These are phyloP conservation scores for Gasterosteus nipponicus DNA, from an alignment of 2,113 vertebrate species.

Conservation along the genomic window DNA sequence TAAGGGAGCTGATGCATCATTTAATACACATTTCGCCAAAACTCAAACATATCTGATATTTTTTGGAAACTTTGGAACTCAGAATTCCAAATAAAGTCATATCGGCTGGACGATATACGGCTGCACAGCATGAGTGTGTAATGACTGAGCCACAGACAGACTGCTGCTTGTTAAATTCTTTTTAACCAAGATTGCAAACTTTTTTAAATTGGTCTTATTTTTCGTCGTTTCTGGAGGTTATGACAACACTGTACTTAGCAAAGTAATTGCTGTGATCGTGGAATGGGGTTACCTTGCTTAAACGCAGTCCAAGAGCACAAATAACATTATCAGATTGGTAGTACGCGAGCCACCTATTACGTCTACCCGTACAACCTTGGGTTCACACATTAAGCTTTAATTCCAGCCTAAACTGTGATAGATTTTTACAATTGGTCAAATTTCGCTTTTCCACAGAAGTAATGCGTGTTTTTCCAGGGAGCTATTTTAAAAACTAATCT, in stretches of 20 bases:
- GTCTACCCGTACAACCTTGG: neutral
- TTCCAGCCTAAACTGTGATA: neutral
- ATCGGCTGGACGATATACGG: neutral
- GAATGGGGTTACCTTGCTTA: neutral
- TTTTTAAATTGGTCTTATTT: neutral
- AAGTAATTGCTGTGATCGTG: neutral
- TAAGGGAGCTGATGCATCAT: neutral
- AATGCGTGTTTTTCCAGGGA: neutral
- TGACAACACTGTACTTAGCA: neutral
- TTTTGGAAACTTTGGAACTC: constrained; percentile 13
- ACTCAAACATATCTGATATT: neutral
- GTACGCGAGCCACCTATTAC: neutral
- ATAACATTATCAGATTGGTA: neutral
- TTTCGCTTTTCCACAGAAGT: neutral
- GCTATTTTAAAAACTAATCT: neutral
- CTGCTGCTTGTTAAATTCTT: constrained; percentile 16
- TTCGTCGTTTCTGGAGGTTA: neutral
- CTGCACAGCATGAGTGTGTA: constrained; percentile 14
- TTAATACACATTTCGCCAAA: constrained; percentile 7
- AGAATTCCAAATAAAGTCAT: neutral
- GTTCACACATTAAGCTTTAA: neutral
- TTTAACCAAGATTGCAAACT: neutral
- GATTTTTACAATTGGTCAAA: neutral
- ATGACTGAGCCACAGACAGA: neutral
- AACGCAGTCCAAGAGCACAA: neutral